A percentile compares a stretch with the other conserved stretches of the same genome.
phyloP scores from a whole-genome alignment of 2,888 invertebrate genomes.

The Idaea straminata region DNA sequence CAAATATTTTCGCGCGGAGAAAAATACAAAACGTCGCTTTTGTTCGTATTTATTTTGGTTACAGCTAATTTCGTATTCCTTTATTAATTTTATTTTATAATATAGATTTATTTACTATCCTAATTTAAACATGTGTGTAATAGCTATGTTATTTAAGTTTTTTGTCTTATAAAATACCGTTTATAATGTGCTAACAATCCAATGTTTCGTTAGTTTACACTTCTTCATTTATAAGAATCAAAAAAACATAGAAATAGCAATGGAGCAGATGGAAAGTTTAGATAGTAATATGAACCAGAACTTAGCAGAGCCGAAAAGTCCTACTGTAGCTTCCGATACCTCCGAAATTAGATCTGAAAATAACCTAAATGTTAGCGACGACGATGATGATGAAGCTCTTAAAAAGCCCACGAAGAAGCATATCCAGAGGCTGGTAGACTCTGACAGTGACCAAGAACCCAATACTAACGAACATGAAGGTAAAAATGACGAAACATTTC shows the following conservation, averaged over 20 bases:
- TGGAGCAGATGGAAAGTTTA: not conserved
- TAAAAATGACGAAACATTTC: slow-evolving; percentile 17
- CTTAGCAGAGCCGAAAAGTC: not conserved
- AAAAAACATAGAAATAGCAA: not conserved
- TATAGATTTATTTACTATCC: too few relatives aligned
- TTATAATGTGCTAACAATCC: not conserved
- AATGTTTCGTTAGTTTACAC: not conserved
- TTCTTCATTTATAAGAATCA: not conserved
- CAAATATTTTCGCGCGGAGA: not conserved
- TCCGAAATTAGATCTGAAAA: slow-evolving; percentile 4
- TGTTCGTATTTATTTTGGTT: not conserved
- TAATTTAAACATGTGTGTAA: not conserved
- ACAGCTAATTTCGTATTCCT: too few relatives aligned
- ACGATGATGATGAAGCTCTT: slow-evolving; percentile 36
- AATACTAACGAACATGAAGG: slow-evolving; percentile 22
- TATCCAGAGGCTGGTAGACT: slow-evolving; percentile 47
- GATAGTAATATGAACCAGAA: not conserved
- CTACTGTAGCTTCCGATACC: slow-evolving; percentile 7
- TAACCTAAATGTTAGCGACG: slow-evolving; percentile 35
- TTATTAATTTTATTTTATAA: too few relatives aligned
- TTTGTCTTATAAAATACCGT: not conserved
- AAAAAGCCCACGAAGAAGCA: slow-evolving; percentile 38
- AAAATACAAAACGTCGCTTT: not conserved
- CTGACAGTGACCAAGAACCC: slow-evolving; percentile 42
- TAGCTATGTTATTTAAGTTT: not conserved